Evolutionary conservation across 1,140 invertebrate species (phyloP).

Genomic region (Mizuhopecten yessoensis): DNA sequence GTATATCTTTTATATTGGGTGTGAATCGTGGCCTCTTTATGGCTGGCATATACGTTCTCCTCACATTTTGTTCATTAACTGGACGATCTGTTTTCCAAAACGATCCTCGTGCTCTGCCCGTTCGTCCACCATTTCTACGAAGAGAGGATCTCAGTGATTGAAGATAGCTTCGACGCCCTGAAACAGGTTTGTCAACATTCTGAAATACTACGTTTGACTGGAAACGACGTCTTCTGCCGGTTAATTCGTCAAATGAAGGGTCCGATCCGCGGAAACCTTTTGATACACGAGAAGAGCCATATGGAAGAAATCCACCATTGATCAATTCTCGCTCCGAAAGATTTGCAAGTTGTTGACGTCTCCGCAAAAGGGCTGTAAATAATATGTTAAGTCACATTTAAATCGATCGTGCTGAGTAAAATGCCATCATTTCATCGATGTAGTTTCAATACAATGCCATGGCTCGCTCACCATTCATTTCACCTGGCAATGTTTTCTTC

Average conservation of each 20-base stretch:
- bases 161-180: background rate
- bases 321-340: background rate
- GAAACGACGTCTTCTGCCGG: background rate
- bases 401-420: too few relatives aligned
- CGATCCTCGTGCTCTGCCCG: background rate
- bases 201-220: background rate
- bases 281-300: background rate
- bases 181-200: background rate
- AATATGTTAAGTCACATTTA: background rate
- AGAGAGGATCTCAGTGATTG: background rate
- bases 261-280: background rate
- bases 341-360: background rate
- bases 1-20: background rate
- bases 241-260: background rate
- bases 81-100: too few relatives aligned
- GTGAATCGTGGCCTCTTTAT: background rate
- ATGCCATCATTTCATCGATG: too few relatives aligned
- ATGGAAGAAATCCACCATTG: background rate
- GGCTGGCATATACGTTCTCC: background rate
- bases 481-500: too few relatives aligned
- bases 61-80: too few relatives aligned
- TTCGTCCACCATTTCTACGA: background rate
- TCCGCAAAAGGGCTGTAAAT: background rate
- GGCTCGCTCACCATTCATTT: too few relatives aligned
- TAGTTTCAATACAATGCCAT: too few relatives aligned